Conservation (phyloP, 2,888 invertebrate species). For the Eudemis profundana region DNA sequence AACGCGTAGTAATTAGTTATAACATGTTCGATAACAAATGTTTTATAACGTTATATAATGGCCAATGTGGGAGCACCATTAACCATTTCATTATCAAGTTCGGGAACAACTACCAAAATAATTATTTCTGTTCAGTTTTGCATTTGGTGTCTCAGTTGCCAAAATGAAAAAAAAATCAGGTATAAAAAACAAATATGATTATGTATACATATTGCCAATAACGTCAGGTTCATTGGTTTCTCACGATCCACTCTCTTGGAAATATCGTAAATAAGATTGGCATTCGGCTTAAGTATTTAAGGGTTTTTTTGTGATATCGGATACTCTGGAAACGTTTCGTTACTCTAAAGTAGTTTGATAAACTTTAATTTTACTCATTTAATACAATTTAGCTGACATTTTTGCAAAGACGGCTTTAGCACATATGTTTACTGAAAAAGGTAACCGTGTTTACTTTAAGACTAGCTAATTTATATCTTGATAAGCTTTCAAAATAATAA, state of each 20-base stretch:
- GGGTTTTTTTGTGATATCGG: neutral
- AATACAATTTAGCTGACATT: conserved; percentile 6
- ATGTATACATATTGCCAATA: conserved; percentile 9
- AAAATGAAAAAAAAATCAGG: neutral
- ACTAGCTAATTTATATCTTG: too few relatives aligned
- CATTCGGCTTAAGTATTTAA: neutral
- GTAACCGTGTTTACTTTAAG: conserved; percentile 8
- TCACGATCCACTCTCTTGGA: neutral
- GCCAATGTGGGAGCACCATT: too few relatives aligned
- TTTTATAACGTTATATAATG: too few relatives aligned
- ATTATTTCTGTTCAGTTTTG: neutral
- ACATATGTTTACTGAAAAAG: conserved; percentile 5
- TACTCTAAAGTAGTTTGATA: neutral
- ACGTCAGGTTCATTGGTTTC: neutral
- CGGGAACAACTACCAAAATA: too few relatives aligned
- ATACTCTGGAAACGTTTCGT: neutral
- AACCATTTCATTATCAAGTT: too few relatives aligned
- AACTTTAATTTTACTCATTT: neutral
- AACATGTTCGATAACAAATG: too few relatives aligned
- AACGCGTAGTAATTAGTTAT: too few relatives aligned
- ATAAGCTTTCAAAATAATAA: too few relatives aligned
- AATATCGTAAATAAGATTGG: neutral
- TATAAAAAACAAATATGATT: neutral
- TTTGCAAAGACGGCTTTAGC: conserved; percentile 6
- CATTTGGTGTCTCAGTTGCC: neutral